phyloP scores from a whole-genome alignment of 2,113 vertebrate genomes.

The Neopipo cinnamomea region DNA sequence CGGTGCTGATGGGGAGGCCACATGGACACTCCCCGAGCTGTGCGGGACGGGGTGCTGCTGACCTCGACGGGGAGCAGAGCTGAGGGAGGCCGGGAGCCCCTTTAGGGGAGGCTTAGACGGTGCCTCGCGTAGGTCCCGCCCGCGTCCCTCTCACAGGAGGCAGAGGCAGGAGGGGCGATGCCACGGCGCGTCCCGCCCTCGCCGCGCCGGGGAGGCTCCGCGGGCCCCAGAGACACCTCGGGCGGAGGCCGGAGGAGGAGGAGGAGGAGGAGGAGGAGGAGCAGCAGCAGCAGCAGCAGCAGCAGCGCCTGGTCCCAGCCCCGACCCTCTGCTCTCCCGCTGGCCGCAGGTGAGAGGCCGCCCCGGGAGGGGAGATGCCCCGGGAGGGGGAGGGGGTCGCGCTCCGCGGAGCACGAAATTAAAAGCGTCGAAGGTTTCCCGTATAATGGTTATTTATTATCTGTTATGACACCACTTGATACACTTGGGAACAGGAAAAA shows the following conservation, averaged over 20 bases:
- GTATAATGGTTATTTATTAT: rapidly evolving
- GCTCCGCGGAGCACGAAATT: rapidly evolving
- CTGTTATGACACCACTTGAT: rapidly evolving
- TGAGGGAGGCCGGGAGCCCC: neutral
- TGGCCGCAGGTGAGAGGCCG: neutral
- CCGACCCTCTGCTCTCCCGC: neutral
- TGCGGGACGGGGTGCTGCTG: neutral
- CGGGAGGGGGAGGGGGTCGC: neutral
- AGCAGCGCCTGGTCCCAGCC: neutral
- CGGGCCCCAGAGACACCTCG: neutral
- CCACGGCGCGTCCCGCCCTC: neutral
- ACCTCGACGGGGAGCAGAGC: too few species aligned
- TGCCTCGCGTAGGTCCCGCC: too few species aligned
- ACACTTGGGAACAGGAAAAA: neutral
- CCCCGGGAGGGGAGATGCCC: neutral
- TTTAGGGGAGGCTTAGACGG: neutral
- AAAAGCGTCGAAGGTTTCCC: too few species aligned
- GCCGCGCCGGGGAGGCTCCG: neutral
- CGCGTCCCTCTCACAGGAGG: neutral
- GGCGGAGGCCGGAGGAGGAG: neutral
- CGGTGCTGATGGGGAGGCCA: rapidly evolving
- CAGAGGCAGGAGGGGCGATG: neutral
- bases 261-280: neutral
- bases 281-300: neutral
- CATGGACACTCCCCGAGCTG: rapidly evolving